Conservation (phyloP, 2,113 vertebrate genomes). For the Coptodon bakossiorum region DNA sequence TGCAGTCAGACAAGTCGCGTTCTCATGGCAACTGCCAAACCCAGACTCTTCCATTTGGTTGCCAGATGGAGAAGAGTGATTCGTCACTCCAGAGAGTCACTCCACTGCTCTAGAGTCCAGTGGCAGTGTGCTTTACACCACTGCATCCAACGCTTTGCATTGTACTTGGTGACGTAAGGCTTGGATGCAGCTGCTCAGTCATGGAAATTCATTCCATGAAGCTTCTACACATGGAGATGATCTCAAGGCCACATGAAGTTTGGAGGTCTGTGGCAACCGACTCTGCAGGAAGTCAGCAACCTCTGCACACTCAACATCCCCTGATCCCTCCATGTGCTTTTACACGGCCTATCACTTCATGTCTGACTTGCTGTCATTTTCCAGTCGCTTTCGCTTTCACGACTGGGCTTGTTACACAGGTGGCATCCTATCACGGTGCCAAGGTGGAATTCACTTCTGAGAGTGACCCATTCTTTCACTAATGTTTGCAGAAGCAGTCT, state of each 20-base stretch:
- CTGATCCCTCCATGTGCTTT: neutral
- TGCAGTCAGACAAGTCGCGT: neutral
- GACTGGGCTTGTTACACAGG: neutral
- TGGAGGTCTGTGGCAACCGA: neutral
- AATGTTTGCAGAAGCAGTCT: neutral
- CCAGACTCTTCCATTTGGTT: neutral
- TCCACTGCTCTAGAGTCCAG: neutral
- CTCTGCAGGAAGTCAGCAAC: neutral
- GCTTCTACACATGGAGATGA: neutral
- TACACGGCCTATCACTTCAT: neutral
- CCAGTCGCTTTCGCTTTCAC: neutral
- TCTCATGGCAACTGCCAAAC: neutral
- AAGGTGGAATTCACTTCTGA: neutral
- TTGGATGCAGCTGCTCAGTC: neutral
- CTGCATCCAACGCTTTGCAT: neutral
- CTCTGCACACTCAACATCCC: neutral
- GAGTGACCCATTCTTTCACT: neutral
- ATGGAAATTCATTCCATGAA: neutral
- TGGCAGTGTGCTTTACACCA: neutral
- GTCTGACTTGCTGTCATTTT: neutral
- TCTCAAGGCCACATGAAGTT: neutral
- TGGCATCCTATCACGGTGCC: neutral
- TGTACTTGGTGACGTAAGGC: neutral
- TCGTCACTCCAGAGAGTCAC: neutral
- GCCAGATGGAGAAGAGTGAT: neutral